These are phyloP conservation scores for Halcyon senegalensis DNA, from an alignment of 2,113 vertebrate species.

Conservation along the genomic window DNA sequence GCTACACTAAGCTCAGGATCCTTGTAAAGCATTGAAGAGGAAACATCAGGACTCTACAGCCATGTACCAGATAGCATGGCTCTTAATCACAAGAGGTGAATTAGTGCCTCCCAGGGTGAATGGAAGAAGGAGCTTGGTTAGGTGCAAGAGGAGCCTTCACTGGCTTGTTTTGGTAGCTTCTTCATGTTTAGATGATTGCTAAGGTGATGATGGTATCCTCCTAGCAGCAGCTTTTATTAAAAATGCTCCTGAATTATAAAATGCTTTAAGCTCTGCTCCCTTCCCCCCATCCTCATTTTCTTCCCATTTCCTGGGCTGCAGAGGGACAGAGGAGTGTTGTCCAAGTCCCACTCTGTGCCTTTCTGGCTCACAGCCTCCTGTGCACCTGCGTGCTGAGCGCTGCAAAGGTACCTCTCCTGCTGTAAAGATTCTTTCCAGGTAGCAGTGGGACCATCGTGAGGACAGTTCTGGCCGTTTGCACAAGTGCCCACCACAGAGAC, in stretches of 20 bases:
- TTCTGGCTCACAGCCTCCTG: fast-evolving
- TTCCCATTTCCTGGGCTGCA: not conserved
- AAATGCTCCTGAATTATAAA: not conserved
- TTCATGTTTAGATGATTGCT: not conserved
- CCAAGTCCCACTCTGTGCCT: not conserved
- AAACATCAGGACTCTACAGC: not conserved
- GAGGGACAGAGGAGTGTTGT: fast-evolving
- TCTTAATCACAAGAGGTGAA: not conserved
- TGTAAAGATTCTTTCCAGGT: not conserved
- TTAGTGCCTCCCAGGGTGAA: not conserved
- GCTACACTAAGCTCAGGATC: not conserved
- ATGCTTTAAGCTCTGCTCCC: not conserved
- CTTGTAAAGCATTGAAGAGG: not conserved
- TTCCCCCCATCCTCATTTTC: not conserved
- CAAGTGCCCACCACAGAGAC: fast-evolving
- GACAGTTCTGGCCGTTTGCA: not conserved
- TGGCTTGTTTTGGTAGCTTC: not conserved
- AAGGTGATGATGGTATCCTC: not conserved
- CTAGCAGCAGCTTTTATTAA: not conserved
- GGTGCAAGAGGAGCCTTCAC: not conserved
- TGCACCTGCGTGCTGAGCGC: not conserved
- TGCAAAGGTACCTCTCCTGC: not conserved
- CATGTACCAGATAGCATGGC: not conserved
- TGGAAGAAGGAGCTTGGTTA: not conserved
- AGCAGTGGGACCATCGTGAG: fast-evolving